A percentile compares a stretch with the other conserved stretches of the same genome.
These are phyloP conservation scores for Malurus elegans DNA, from an alignment of 2,113 vertebrate genomes.

Conservation along the genomic window DNA sequence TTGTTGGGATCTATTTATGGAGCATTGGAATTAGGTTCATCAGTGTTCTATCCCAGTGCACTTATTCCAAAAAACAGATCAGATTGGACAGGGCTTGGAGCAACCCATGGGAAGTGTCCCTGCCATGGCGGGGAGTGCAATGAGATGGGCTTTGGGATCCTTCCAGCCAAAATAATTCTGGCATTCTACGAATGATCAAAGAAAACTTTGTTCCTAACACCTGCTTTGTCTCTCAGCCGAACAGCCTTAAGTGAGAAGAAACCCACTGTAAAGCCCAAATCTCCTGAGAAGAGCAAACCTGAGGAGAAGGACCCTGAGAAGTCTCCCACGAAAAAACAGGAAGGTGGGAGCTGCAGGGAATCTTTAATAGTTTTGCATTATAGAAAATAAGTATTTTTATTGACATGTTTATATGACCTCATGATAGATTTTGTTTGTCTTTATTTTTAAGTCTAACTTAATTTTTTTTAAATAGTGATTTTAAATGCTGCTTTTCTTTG, in stretches of 20 bases:
- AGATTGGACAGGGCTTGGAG: background rate
- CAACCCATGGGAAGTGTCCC: background rate
- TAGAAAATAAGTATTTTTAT: background rate
- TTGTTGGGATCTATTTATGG: background rate
- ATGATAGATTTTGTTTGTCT: background rate
- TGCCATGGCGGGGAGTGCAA: background rate
- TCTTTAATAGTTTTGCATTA: fast-evolving
- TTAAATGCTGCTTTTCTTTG: background rate
- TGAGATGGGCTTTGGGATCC: background rate
- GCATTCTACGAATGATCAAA: background rate
- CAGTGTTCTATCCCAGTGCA: background rate
- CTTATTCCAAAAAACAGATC: background rate
- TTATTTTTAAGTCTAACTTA: background rate
- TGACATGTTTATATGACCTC: background rate
- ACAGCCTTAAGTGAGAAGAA: slow-evolving; percentile 97
- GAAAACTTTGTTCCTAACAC: background rate
- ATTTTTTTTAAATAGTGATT: background rate
- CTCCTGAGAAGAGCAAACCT: slow-evolving; percentile 91
- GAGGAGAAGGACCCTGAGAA: slow-evolving; percentile 97
- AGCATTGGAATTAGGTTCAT: background rate
- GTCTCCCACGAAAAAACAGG: slow-evolving; percentile 92
- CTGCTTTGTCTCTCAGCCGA: slow-evolving; percentile 67
- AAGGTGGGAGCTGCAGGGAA: slow-evolving; percentile 73
- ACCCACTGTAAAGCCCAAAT: slow-evolving; percentile 90
- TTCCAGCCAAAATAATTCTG: background rate